These are phyloP conservation scores for Choristoneura fumiferana DNA, from an alignment of 1,140 invertebrate species.

Conservation along the genomic window DNA sequence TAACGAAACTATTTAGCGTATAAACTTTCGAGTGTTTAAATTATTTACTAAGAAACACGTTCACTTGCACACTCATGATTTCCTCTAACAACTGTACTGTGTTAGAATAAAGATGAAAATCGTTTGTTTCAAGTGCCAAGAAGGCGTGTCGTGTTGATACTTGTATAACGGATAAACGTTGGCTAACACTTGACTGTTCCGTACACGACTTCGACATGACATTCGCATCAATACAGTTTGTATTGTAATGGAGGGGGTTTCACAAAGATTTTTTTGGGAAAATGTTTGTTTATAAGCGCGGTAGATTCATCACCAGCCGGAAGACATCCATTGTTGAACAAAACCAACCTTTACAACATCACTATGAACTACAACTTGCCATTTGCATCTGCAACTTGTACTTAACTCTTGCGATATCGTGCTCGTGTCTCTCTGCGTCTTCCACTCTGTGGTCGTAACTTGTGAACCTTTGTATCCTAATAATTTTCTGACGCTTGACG, in stretches of 20 bases:
- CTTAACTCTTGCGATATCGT: too few relatives aligned
- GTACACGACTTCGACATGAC: slow-evolving; percentile 4
- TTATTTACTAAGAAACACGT: slow-evolving; percentile 39
- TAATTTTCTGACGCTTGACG: too few relatives aligned
- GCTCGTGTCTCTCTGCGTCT: too few relatives aligned
- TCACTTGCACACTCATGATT: neutral
- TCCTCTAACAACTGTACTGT: too few relatives aligned
- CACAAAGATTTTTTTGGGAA: neutral
- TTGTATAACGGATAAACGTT: slow-evolving; percentile 1
- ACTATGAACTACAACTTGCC: too few relatives aligned
- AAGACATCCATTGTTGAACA: too few relatives aligned
- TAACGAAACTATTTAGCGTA: slow-evolving; percentile 40
- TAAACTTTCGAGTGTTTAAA: slow-evolving; percentile 39
- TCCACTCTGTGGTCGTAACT: too few relatives aligned
- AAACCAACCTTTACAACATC: too few relatives aligned
- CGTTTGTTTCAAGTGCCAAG: neutral
- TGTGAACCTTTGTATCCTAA: too few relatives aligned
- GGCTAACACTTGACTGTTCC: slow-evolving; percentile 10
- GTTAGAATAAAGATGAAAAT: neutral
- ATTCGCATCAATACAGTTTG: slow-evolving; percentile 12
- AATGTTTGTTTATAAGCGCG: too few relatives aligned
- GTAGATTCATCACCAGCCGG: too few relatives aligned
- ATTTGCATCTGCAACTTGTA: too few relatives aligned
- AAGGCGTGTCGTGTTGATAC: neutral
- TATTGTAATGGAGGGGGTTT: neutral